Percentiles rank a stretch among this genome's conserved stretches.
These are phyloP conservation scores for Meliscaeva auricollis DNA, from an alignment of 2,888 invertebrate species.

Conservation along the genomic window DNA sequence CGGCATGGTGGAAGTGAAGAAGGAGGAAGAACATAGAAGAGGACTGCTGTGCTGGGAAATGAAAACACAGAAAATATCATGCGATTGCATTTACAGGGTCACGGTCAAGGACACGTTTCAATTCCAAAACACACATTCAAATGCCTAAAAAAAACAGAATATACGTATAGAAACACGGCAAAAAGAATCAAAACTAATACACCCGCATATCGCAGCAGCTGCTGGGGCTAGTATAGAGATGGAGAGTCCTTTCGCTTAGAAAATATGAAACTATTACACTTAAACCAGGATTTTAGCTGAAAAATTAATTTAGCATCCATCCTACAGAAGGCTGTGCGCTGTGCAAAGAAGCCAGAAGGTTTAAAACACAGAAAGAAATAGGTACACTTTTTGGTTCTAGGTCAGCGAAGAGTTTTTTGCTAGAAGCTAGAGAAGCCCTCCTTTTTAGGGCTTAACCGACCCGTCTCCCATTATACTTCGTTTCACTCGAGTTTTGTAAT, in stretches of 20 bases:
- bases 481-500: conserved; percentile 60
- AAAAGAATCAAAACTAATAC: conserved; percentile 46
- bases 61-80: conserved; percentile 69
- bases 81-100: conserved; percentile 69
- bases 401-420: conserved; percentile 45
- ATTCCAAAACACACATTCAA: conserved; percentile 24
- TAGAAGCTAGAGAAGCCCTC: conserved; percentile 18
- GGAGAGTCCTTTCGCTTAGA: conserved; percentile 59
- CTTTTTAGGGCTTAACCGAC: neutral
- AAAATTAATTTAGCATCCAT: conserved; percentile 34
- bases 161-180: neutral
- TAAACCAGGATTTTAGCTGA: conserved; percentile 49
- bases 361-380: conserved; percentile 13
- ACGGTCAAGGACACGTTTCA: conserved; percentile 65
- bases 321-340: conserved; percentile 21
- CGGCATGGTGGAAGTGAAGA: neutral
- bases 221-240: neutral
- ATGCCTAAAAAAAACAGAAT: neutral
- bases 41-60: conserved; percentile 51
- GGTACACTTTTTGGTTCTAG: conserved; percentile 47
- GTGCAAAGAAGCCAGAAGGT: conserved; percentile 38
- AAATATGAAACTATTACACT: conserved; percentile 69
- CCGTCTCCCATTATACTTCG: conserved; percentile 23
- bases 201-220: conserved; percentile 42
- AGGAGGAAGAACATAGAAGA: conserved; percentile 11